phyloP scores from a whole-genome alignment of 1,140 invertebrate genomes.

The Drosophila subobscura region DNA sequence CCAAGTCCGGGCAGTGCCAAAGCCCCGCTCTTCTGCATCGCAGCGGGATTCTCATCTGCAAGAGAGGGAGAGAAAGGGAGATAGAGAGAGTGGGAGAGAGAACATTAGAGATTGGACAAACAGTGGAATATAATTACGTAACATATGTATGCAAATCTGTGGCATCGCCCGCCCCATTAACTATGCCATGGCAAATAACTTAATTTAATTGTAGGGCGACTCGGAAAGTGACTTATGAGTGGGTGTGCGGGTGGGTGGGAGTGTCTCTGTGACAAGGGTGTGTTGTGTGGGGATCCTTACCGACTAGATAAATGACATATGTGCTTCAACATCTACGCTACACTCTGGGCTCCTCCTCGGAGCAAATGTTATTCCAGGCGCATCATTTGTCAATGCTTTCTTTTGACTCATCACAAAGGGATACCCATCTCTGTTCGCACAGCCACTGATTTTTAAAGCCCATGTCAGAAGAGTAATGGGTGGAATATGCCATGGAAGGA shows the following conservation, averaged over 20 bases:
- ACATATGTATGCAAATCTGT: slow-evolving; percentile 62
- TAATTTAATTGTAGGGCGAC: slow-evolving; percentile 67
- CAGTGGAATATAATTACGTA: slow-evolving; percentile 37
- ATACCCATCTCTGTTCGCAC: background rate
- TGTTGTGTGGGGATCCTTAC: background rate
- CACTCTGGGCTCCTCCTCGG: slow-evolving; percentile 5
- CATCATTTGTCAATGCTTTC: slow-evolving; percentile 74
- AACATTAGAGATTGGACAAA: slow-evolving; percentile 19
- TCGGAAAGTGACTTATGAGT: slow-evolving; percentile 3
- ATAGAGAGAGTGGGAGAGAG: slow-evolving; percentile 6
- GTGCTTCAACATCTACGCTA: slow-evolving; percentile 54
- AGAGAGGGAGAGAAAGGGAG: slow-evolving; percentile 9
- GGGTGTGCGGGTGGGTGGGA: background rate
- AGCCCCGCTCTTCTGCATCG: slow-evolving; percentile 76
- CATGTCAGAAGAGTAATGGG: slow-evolving; percentile 26
- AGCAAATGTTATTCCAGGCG: slow-evolving; percentile 48
- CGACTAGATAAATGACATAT: slow-evolving; percentile 68
- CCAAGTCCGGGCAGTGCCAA: slow-evolving; percentile 22
- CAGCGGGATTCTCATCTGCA: slow-evolving; percentile 80
- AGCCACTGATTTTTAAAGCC: slow-evolving; percentile 43
- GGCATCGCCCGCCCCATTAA: slow-evolving; percentile 23
- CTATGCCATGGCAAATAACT: slow-evolving; percentile 48
- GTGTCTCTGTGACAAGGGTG: background rate
- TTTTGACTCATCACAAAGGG: slow-evolving; percentile 45
- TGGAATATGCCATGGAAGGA: slow-evolving; percentile 2